Conservation (phyloP, 2,113 vertebrate genomes). For the Rhinopomastus cyanomelas region DNA sequence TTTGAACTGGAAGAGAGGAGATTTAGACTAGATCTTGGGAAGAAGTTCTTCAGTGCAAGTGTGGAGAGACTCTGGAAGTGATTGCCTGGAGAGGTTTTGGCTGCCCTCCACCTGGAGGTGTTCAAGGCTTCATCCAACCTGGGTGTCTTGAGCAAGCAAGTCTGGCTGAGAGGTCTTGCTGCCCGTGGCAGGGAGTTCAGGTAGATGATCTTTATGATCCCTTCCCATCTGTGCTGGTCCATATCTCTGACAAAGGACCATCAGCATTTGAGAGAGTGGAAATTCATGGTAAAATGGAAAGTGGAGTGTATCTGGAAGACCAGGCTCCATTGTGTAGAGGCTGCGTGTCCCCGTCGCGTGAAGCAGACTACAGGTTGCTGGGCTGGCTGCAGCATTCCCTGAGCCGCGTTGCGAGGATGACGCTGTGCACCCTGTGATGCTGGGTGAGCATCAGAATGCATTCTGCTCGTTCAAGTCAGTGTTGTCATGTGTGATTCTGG, state of each 20-base stretch:
- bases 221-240: too few relatives aligned
- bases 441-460: background rate
- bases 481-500: background rate
- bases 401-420: background rate
- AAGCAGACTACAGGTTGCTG: background rate
- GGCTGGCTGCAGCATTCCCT: background rate
- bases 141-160: too few relatives aligned
- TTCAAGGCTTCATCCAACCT: too few relatives aligned
- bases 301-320: background rate
- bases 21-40: too few relatives aligned
- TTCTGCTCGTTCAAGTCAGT: background rate
- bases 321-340: background rate
- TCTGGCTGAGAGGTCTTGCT: too few relatives aligned
- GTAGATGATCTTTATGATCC: too few relatives aligned
- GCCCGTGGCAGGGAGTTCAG: too few relatives aligned
- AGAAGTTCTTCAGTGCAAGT: too few relatives aligned
- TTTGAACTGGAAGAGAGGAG: too few relatives aligned
- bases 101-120: too few relatives aligned
- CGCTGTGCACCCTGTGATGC: background rate
- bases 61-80: too few relatives aligned
- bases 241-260: background rate
- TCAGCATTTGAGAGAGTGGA: background rate
- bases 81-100: too few relatives aligned
- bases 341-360: background rate
- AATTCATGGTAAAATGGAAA: background rate